Conservation (phyloP, 2,113 vertebrate species). For the Meriones unguiculatus region DNA sequence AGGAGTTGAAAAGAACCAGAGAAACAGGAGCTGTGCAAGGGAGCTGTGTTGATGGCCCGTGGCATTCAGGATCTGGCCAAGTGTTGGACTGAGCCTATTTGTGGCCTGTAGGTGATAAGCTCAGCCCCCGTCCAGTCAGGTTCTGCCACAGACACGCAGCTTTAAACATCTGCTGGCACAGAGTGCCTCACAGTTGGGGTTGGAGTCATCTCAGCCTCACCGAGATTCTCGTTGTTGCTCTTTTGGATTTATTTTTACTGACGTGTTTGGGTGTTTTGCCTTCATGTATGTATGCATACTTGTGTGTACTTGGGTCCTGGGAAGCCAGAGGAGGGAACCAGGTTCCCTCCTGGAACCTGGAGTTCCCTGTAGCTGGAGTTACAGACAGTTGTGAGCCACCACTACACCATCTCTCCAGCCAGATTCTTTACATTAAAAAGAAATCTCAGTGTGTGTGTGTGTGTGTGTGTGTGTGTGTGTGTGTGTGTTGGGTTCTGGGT, state of each 20-base stretch:
- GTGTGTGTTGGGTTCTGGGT: background rate
- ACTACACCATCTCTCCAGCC: background rate
- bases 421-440: constrained; percentile 42
- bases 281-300: background rate
- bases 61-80: constrained; percentile 8
- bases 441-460: background rate
- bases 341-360: background rate
- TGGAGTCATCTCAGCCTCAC: background rate
- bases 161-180: constrained; percentile 51
- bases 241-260: background rate
- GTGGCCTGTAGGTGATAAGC: background rate
- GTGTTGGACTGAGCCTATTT: background rate
- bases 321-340: background rate
- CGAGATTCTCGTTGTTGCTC: background rate
- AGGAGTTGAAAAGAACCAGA: constrained; percentile 56
- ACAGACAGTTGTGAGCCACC: background rate
- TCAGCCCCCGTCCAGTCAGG: background rate
- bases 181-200: background rate
- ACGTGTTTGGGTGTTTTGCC: background rate
- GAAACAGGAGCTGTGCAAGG: constrained; percentile 60
- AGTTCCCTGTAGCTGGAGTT: background rate
- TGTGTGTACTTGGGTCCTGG: background rate
- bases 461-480: background rate
- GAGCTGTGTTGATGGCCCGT: constrained; percentile 40
- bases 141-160: background rate